phyloP scores from a whole-genome alignment of 2,888 invertebrate genomes.

The Stramonita haemastoma region DNA sequence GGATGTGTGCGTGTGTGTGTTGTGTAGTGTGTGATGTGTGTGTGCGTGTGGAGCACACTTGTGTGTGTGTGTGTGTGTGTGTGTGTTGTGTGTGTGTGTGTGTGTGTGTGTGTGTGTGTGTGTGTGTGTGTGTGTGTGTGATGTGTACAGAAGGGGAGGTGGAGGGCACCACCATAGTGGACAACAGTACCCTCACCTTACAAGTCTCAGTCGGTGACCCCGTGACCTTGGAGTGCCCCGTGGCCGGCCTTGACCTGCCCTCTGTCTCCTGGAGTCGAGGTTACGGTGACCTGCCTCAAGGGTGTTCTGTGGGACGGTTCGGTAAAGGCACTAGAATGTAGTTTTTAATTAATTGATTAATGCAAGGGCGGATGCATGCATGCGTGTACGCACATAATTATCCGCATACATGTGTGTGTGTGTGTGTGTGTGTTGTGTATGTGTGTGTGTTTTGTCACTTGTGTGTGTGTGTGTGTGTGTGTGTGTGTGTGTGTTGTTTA shows the following conservation, averaged over 20 bases:
- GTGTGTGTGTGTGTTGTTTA: not conserved
- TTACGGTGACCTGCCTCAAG: slow-evolving; percentile 43
- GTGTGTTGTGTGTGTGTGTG: too few relatives aligned
- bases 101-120: too few relatives aligned
- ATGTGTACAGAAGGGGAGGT: too few relatives aligned
- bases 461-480: not conserved
- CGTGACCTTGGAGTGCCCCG: slow-evolving; percentile 47
- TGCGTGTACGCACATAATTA: not conserved
- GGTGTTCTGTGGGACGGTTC: not conserved
- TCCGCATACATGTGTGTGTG: not conserved
- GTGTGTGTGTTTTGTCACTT: not conserved
- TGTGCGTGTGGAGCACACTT: too few relatives aligned
- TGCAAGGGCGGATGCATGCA: not conserved
- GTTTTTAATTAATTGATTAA: too few relatives aligned
- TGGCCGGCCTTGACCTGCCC: slow-evolving; percentile 33
- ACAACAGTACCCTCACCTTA: slow-evolving; percentile 17
- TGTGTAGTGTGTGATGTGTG: too few relatives aligned
- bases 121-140: too few relatives aligned
- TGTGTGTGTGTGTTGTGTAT: not conserved
- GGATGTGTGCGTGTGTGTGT: too few relatives aligned
- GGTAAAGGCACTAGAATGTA: not conserved
- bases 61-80: too few relatives aligned
- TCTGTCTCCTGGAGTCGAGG: slow-evolving; percentile 44
- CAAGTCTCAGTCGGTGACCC: slow-evolving; percentile 43
- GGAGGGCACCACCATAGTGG: slow-evolving; percentile 7